phyloP scores from a whole-genome alignment of 2,888 invertebrate species.

The Sepiola atlantica region DNA sequence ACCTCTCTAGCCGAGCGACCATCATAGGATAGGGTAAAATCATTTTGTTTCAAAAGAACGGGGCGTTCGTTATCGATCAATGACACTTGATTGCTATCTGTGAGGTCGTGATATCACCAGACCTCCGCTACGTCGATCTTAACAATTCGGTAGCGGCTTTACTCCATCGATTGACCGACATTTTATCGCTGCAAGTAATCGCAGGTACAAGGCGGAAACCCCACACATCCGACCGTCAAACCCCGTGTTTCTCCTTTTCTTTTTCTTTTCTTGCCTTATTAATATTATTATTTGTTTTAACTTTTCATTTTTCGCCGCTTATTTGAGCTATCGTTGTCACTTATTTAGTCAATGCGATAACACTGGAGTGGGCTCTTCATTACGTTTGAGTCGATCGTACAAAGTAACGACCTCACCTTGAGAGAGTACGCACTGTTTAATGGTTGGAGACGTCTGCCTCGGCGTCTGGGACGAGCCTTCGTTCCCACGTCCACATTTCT shows the following conservation, averaged over 20 bases:
- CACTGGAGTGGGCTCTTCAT: not conserved
- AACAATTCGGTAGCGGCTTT: not conserved
- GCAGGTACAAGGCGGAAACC: not conserved
- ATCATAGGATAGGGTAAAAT: not conserved
- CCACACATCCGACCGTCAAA: not conserved
- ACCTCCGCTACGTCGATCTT: not conserved
- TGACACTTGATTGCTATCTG: not conserved
- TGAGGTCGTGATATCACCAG: not conserved
- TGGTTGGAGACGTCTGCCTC: not conserved
- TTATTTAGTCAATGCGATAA: not conserved
- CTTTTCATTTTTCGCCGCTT: too few species aligned
- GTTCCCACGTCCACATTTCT: not conserved
- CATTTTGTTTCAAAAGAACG: not conserved
- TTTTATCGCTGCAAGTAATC: not conserved
- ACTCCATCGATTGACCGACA: not conserved
- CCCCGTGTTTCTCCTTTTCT: too few species aligned
- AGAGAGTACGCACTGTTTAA: not conserved
- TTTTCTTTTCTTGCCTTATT: too few species aligned
- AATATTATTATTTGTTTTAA: too few species aligned
- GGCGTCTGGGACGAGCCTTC: not conserved
- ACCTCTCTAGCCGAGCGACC: not conserved
- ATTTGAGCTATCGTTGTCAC: not conserved
- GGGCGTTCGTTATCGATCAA: not conserved
- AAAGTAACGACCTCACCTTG: not conserved
- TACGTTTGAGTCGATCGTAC: not conserved